These are phyloP conservation scores for Romanogobio albipinnatus DNA, from an alignment of 2,113 vertebrate species.

Conservation along the genomic window DNA sequence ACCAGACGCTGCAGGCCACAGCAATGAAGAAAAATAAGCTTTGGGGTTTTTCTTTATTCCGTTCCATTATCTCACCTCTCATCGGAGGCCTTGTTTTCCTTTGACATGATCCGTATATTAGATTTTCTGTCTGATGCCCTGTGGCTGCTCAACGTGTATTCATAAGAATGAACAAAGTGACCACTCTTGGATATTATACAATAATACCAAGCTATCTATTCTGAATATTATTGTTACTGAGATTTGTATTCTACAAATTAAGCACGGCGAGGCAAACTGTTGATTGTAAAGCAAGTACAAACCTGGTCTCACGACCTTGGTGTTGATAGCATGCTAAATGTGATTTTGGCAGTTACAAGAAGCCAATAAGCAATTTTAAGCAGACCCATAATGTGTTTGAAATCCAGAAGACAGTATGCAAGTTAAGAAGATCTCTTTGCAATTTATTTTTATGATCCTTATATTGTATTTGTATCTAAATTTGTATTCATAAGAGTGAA, in stretches of 20 bases:
- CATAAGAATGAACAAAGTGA: slow-evolving; percentile 15
- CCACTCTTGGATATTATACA: neutral
- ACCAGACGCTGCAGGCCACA: neutral
- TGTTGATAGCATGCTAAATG: neutral
- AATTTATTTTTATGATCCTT: neutral
- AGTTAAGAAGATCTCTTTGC: neutral
- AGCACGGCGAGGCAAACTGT: neutral
- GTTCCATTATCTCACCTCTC: slow-evolving; percentile 5
- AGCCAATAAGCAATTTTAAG: neutral
- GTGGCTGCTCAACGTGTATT: slow-evolving; percentile 8
- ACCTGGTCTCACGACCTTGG: neutral
- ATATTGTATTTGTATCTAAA: neutral
- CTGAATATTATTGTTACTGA: slow-evolving; percentile 15
- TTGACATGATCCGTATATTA: slow-evolving; percentile 61
- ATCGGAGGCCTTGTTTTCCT: slow-evolving; percentile 43
- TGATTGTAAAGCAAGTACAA: neutral
- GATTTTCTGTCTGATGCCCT: slow-evolving; percentile 56
- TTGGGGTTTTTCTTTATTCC: neutral
- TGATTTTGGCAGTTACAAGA: neutral
- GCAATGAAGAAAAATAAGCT: neutral
- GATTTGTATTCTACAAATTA: slow-evolving; percentile 2
- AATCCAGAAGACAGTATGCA: neutral
- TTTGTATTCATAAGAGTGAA: neutral
- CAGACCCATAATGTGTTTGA: neutral
- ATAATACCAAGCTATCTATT: neutral